Evolutionary conservation across 2,888 invertebrate species (phyloP), one percentile per base, ranked within the genome.

Genomic region (Dryocosmus kuriphilus): DNA sequence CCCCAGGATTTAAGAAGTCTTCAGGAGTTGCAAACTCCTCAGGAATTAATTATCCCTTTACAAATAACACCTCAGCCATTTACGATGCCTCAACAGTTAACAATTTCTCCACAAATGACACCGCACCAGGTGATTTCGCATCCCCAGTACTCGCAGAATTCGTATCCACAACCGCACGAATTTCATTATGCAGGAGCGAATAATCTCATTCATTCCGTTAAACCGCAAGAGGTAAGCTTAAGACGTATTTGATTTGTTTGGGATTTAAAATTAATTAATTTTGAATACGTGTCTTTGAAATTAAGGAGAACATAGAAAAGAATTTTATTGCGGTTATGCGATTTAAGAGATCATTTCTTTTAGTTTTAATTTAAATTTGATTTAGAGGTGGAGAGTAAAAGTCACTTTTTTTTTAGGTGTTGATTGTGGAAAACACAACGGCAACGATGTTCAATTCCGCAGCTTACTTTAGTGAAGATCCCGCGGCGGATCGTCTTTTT

Each of bases 401-500:
- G 32, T 79, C 77, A 76, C 61, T 63, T 63, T 79, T 62, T 76
- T 83, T 84, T 46, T 81, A 87, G 88, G 83, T 85, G 55, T 74
- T 82, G 74, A 67, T 80, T 74, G 67, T 73, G 67, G 83, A 79
- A 77, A 78, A 86, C 76, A 83, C 88, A 75, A 85, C 87, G 65
- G 82, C 85, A 22, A 84, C 86, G 74, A 90, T 91, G 85, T 91
- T 91, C 81, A 91, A 91, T 84, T 91, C 91, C 41, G 89, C 91
- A 27, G 88, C 90, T 61, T 91, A 91, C 82, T 91, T 91, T 80
- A 89, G 85, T 79, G 90, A 91, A 80, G 91, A 91, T 87, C 89
- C 91, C 67, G 88, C 88, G 24, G 88, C 91, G 77, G 91, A 91
- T 87, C 90, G 89, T 77, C 86, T 91, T 22, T 91, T 91, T 82